Base-by-base conservation (phyloP, 2,888 invertebrate genomes). In the Dynastes tityus region DNA sequence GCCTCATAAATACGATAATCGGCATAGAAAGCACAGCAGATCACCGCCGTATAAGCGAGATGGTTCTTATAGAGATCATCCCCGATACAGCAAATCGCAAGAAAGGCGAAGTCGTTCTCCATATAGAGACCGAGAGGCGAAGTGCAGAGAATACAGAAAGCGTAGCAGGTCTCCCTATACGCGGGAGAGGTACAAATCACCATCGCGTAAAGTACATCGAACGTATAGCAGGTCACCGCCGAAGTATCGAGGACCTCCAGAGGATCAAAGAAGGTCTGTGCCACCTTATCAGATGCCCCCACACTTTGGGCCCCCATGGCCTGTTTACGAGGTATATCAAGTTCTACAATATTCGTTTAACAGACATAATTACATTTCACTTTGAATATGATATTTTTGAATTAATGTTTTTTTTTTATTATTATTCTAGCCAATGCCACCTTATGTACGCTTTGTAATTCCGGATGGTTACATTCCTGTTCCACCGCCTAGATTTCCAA, bases 171-270 rank as follows among this genome's bases (percentile, higher is more conserved):
- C 77, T 16, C 77, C 77, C 1, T 64, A 53, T 49, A 5, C 32
- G 4, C 58, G 71, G n/a, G 77, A 78, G 27, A 70, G 71, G 29
- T 78, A 71, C 16, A 78, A 70, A 55, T 76, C 76, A 8, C 76
- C 76, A 1, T 11, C 32, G 6, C 76, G 58, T 29, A 67, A 76
- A 67, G 76, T 53, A 61, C 73, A 37, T 29, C 64, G 76, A 64
- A 16, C 22, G 22, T 71, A 78, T 51, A 78, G 73, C 6, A 45
- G 77, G 2, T 78, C 77, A 45, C 77, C 77, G 2, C 61, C 71
- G 16, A 73, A 61, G 40, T 73, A 61, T 22, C 58, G 58, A 58
- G 45, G 27, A 27, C 49, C 11, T 16, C 68, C 49, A 45, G 68
- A 68, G 1, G 68, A 49, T 16, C 68, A 45, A 68, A 61, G 73